A percentile compares a stretch with the other conserved stretches of the same genome.
Evolutionary conservation across 2,113 vertebrate species (phyloP).

Genomic region (Archocentrus centrarchus): DNA sequence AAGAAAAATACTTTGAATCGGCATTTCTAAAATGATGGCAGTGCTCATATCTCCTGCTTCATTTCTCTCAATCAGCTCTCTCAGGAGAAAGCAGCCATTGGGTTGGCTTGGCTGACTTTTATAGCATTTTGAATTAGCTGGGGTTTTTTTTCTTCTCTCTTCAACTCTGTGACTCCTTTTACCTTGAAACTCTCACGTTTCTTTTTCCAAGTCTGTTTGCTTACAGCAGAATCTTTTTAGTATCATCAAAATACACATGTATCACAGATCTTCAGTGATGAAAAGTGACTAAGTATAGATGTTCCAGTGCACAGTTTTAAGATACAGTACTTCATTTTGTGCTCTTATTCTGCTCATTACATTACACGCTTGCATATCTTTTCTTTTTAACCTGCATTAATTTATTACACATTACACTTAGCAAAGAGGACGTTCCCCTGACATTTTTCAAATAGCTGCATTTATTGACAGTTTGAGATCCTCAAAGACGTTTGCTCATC

Average conservation of each 20-base stretch:
- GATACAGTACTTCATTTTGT: neutral
- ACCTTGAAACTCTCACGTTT: slow-evolving; percentile 6
- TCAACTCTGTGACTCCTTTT: slow-evolving; percentile 22
- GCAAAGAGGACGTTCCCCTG: too few relatives aligned
- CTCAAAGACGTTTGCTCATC: too few relatives aligned
- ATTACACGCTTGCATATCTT: neutral
- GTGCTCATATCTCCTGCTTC: slow-evolving; percentile 39
- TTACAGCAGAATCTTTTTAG: neutral
- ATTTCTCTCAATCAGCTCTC: slow-evolving; percentile 56
- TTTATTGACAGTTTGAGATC: too few relatives aligned
- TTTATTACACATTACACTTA: too few relatives aligned
- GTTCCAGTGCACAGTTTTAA: neutral
- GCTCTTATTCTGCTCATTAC: neutral
- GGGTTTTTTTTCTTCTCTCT: neutral
- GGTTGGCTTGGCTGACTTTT: slow-evolving; percentile 51
- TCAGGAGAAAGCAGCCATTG: slow-evolving; percentile 34
- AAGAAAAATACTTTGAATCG: slow-evolving; percentile 27
- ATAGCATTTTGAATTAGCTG: slow-evolving; percentile 29
- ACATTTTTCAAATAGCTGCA: too few relatives aligned
- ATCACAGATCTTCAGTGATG: neutral
- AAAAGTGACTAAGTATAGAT: neutral
- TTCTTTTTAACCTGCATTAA: neutral
- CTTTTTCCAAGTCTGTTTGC: neutral
- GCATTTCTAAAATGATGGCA: slow-evolving; percentile 41
- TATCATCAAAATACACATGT: neutral